These are phyloP conservation scores for Pantala flavescens DNA, from an alignment of 1,140 invertebrate species.

Conservation along the genomic window DNA sequence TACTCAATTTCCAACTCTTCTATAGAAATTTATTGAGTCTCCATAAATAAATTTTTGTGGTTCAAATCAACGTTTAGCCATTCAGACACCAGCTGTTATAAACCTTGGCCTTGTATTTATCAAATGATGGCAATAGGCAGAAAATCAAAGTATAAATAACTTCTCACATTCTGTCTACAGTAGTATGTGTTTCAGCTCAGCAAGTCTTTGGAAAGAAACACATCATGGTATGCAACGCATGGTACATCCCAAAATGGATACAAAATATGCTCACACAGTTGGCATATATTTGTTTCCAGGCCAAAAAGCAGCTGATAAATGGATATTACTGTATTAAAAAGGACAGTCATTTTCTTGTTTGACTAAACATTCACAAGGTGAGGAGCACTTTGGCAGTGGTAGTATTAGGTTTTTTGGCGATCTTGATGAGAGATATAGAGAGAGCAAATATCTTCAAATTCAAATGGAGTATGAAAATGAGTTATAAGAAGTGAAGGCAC, in stretches of 20 bases:
- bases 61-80: slow-evolving; percentile 11
- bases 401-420: slow-evolving; percentile 1
- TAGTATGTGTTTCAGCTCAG: slow-evolving; percentile 9
- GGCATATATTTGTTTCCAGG: background rate
- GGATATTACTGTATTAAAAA: background rate
- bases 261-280: background rate
- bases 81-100: slow-evolving; percentile 3
- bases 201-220: slow-evolving; percentile 8
- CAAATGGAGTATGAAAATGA: background rate
- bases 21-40: slow-evolving; percentile 20
- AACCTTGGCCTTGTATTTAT: slow-evolving; percentile 11
- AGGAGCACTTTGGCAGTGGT: background rate
- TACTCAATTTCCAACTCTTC: slow-evolving; percentile 16
- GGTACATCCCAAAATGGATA: slow-evolving; percentile 1
- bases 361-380: background rate
- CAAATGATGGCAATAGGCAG: slow-evolving; percentile 16
- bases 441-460: background rate
- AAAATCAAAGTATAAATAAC: slow-evolving; percentile 12
- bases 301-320: slow-evolving; percentile 6
- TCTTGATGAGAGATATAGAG: background rate
- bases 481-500: background rate
- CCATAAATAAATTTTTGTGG: slow-evolving; percentile 18
- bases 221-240: background rate
- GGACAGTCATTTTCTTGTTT: background rate
- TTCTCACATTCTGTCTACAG: slow-evolving; percentile 11